Evolutionary conservation across 2,797 vertebrate species (phyloP), one percentile per base, ranked within the genome.

Genomic region (Onychomys arenicola): DNA sequence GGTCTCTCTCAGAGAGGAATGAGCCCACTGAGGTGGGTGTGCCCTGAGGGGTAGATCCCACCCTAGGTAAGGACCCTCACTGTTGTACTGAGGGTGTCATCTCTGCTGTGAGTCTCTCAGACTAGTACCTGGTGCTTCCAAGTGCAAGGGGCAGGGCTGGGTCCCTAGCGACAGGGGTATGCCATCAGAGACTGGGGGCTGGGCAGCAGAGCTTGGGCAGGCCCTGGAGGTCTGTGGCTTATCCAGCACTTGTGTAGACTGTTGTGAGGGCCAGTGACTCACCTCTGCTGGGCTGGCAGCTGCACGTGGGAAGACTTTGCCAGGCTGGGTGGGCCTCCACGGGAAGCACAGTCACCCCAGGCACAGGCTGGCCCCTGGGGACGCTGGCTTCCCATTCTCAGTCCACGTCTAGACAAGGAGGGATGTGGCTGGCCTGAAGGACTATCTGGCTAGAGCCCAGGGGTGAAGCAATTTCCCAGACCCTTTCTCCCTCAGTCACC

Each of bases 261-360:
- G 73, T 86, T 57, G 67, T n/a, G 19, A 82, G 93, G 78, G 75
- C 57, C 73, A 76, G 96, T 96, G 97, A 97, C 94, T 97, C 97
- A 97, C 96, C 89, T 95, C 96, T 82, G 90, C 73, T 46, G 49
- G 76, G 43, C 77, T 71, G 89, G 91, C 95, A 93, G 93, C 96
- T 84, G 89, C 93, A 76, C n/a, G 90, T 93, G 96, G 77, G 88
- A 94, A 95, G 94, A 32, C 93, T 67, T 63, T 85, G 94, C 82
- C 84, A 87, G 76, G 90, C 75, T 52, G 81, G 96, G 96, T 95
- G 95, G 97, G 83, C 92, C 89, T 90, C 71, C 21, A 21, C 0
- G 1, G 63, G 94, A 94, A 96, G 82, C 90, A 75, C 37, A 85
- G 81, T 94, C 90, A 88, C 91, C 75, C 78, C 78, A 77, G 93